phyloP scores from a whole-genome alignment of 2,113 vertebrate genomes.

The Zosterops japonicus region DNA sequence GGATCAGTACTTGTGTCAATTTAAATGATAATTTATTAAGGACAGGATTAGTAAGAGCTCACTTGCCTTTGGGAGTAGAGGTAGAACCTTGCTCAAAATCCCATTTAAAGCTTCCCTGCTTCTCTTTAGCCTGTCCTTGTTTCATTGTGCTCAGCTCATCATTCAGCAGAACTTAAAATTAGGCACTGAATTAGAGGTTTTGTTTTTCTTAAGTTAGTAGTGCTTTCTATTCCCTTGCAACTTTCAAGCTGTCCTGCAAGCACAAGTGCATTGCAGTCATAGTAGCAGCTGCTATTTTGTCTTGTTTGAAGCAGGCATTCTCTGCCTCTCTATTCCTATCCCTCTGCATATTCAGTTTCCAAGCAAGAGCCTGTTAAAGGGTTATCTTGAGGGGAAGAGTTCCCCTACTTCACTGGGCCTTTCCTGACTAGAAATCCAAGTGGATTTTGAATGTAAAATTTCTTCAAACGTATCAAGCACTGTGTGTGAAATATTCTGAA shows the following conservation, averaged over 20 bases:
- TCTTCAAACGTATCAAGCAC: neutral
- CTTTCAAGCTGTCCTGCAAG: neutral
- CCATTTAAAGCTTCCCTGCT: neutral
- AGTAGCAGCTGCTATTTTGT: conserved; percentile 33
- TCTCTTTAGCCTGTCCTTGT: neutral
- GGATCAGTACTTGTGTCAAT: neutral
- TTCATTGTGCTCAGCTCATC: neutral
- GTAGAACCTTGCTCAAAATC: neutral
- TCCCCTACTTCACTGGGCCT: neutral
- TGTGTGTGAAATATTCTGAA: neutral
- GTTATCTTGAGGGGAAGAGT: neutral
- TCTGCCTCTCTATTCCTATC: neutral
- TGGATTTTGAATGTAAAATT: neutral
- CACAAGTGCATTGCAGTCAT: neutral
- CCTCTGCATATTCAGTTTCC: conserved; percentile 15
- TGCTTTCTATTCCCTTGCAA: neutral
- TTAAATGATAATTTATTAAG: conserved; percentile 24
- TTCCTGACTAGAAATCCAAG: neutral
- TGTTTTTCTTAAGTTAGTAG: neutral
- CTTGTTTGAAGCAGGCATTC: neutral
- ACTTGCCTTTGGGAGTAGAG: neutral
- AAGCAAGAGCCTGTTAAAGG: neutral
- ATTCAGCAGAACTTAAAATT: neutral
- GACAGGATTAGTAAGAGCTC: neutral
- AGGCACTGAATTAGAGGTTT: neutral